These are phyloP conservation scores for Hydrotaea diabolus DNA, from an alignment of 2,888 invertebrate genomes.

Conservation along the genomic window DNA sequence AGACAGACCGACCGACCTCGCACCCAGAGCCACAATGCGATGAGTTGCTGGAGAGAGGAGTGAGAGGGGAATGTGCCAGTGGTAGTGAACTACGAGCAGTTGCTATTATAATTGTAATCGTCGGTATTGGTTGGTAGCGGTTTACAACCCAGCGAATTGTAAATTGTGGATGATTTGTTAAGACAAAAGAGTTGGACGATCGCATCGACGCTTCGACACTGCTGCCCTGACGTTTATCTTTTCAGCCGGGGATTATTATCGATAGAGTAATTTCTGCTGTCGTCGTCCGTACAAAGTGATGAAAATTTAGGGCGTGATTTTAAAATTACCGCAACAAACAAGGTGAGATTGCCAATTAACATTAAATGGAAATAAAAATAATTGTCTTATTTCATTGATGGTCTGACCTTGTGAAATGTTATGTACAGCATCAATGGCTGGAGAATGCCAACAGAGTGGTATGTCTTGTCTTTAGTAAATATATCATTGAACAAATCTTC, in stretches of 20 bases:
- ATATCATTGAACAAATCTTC: too few relatives aligned
- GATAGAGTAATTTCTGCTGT: slow-evolving; percentile 52
- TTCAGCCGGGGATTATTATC: slow-evolving; percentile 62
- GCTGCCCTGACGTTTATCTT: slow-evolving; percentile 5
- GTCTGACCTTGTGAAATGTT: not conserved
- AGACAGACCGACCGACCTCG: not conserved
- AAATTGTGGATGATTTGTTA: slow-evolving; percentile 58
- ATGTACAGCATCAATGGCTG: not conserved
- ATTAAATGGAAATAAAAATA: slow-evolving; percentile 35
- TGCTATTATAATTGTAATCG: slow-evolving; percentile 35
- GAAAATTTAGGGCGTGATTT: slow-evolving; percentile 62
- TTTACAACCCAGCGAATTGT: not conserved
- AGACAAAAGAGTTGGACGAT: slow-evolving; percentile 47
- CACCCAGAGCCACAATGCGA: not conserved
- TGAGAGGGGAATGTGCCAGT: not conserved
- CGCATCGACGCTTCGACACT: slow-evolving; percentile 29
- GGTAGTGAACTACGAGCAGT: slow-evolving; percentile 30
- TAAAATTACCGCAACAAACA: slow-evolving; percentile 57
- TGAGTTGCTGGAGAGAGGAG: too few relatives aligned
- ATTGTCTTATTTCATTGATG: slow-evolving; percentile 6
- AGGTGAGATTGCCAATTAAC: slow-evolving; percentile 58
- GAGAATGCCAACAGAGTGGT: not conserved
- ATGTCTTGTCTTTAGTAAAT: too few relatives aligned
- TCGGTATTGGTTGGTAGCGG: slow-evolving; percentile 35
- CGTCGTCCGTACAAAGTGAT: slow-evolving; percentile 18